Conservation (phyloP, 2,113 vertebrate genomes). For the Mobula birostris region DNA sequence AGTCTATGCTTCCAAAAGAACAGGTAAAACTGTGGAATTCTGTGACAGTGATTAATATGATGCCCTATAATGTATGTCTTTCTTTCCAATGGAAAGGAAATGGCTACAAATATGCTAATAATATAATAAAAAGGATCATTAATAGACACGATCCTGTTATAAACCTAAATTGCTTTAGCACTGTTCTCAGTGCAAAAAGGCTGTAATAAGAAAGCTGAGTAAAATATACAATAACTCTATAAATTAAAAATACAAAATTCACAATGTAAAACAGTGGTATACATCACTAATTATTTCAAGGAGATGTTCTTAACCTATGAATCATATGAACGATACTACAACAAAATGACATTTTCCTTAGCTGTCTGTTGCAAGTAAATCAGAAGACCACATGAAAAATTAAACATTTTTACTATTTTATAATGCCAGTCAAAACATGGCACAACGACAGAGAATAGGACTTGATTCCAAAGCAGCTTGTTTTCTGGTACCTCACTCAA, state of each 20-base stretch:
- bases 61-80: neutral
- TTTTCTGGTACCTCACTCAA: neutral
- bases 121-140: neutral
- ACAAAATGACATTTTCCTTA: neutral
- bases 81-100: neutral
- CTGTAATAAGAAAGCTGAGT: neutral
- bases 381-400: neutral
- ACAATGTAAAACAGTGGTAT: constrained; percentile 15
- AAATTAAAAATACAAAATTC: neutral
- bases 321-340: neutral
- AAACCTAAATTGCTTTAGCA: neutral
- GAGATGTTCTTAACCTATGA: neutral
- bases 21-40: too few relatives aligned
- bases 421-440: neutral
- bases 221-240: neutral
- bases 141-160: neutral
- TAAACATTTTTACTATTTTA: neutral
- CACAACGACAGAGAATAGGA: neutral
- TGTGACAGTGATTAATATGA: too few relatives aligned
- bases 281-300: neutral
- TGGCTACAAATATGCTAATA: neutral
- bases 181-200: neutral
- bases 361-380: neutral
- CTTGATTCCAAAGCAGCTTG: too few relatives aligned
- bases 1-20: too few relatives aligned